phyloP scores from a whole-genome alignment of 1,140 invertebrate genomes.

The Mercenaria mercenaria region DNA sequence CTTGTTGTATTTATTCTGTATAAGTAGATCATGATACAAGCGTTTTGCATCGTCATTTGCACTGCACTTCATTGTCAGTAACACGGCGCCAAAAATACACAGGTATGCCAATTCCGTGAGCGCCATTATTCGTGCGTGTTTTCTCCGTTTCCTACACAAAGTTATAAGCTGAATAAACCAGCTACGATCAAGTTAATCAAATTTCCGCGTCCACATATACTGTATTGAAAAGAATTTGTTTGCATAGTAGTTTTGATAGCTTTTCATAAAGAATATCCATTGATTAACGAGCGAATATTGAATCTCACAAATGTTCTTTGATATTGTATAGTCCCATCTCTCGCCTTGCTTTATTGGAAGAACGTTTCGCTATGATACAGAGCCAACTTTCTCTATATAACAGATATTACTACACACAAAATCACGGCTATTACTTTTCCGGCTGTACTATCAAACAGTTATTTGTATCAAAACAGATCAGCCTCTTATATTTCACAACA shows the following conservation, averaged over 20 bases:
- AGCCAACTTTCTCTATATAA: neutral
- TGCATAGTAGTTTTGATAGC: slow-evolving; percentile 7
- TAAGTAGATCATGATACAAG: slow-evolving; percentile 92
- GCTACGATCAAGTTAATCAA: neutral
- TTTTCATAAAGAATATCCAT: slow-evolving; percentile 14
- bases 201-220: neutral
- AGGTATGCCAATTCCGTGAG: neutral
- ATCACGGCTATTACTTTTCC: slow-evolving; percentile 15
- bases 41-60: slow-evolving; percentile 84
- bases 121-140: neutral
- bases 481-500: neutral
- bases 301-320: neutral
- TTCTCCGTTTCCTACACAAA: neutral
- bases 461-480: neutral
- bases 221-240: slow-evolving; percentile 28
- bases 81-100: neutral
- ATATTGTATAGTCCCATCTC: slow-evolving; percentile 17
- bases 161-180: neutral
- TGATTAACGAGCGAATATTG: slow-evolving; percentile 24
- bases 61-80: neutral
- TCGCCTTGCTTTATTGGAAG: neutral
- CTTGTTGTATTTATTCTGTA: slow-evolving; percentile 96
- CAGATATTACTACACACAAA: neutral
- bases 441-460: neutral
- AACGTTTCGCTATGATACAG: slow-evolving; percentile 1